These are phyloP conservation scores for Sciurus niger DNA, from an alignment of 2,113 vertebrate genomes.

Conservation along the genomic window DNA sequence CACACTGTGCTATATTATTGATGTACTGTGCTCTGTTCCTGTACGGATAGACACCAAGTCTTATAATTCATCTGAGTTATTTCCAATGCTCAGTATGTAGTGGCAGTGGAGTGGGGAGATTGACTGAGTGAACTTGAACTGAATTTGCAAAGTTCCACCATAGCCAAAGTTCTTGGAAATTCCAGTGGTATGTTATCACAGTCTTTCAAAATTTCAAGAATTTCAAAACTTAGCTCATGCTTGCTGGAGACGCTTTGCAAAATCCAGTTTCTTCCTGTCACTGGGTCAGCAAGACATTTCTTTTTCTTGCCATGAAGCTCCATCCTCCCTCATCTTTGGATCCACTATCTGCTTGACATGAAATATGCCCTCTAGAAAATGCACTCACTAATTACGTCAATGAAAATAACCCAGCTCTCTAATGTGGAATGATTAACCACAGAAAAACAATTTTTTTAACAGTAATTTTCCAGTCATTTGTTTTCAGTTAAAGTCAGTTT, in stretches of 20 bases:
- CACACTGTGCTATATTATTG: background rate
- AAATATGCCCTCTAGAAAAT: constrained; percentile 65
- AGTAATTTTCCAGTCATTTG: constrained; percentile 44
- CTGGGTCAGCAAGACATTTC: background rate
- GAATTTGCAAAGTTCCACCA: constrained; percentile 17
- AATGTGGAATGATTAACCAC: constrained; percentile 52
- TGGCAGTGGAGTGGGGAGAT: background rate
- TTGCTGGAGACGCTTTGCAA: background rate
- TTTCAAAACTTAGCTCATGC: constrained; percentile 20
- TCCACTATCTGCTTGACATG: constrained; percentile 19
- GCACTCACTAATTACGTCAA: constrained; percentile 63
- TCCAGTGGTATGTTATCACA: background rate
- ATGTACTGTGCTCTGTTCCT: background rate
- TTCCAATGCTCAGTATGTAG: background rate
- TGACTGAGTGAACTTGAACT: constrained; percentile 2
- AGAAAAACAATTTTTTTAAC: constrained; percentile 60
- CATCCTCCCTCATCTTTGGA: background rate
- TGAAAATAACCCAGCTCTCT: constrained; percentile 33
- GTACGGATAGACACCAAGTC: background rate
- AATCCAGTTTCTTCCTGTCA: background rate
- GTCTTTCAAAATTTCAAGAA: background rate
- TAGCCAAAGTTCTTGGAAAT: background rate
- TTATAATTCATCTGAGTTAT: background rate
- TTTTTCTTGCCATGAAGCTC: background rate
- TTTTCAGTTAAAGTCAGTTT: constrained; percentile 54